Evolutionary conservation across 2,888 invertebrate genomes (phyloP).

Genomic region (Oeneis ivallda): DNA sequence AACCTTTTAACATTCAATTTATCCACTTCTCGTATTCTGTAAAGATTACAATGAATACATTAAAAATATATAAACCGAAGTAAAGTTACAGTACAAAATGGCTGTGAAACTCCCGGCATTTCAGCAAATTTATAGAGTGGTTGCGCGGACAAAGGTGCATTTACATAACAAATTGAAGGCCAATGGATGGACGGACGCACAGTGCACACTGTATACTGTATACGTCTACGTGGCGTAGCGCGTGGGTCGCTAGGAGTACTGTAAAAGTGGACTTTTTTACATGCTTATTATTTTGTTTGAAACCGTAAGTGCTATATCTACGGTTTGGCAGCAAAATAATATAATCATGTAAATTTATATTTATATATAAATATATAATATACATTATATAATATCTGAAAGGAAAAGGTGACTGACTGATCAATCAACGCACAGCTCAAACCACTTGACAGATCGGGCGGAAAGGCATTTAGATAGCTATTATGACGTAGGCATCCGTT

Average conservation of each 20-base stretch:
- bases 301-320: too few relatives aligned
- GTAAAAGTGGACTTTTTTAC: neutral
- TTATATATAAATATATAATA: too few relatives aligned
- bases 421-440: too few relatives aligned
- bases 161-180: constrained; percentile 81
- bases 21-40: neutral
- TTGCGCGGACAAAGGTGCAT: constrained; percentile 71
- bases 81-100: constrained; percentile 37
- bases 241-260: neutral
- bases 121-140: constrained; percentile 47
- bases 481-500: too few relatives aligned
- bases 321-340: too few relatives aligned
- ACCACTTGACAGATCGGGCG: too few relatives aligned
- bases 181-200: constrained; percentile 49
- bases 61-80: constrained; percentile 18
- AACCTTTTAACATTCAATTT: neutral
- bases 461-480: too few relatives aligned
- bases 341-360: too few relatives aligned
- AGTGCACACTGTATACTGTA: constrained; percentile 17
- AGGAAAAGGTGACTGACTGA: too few relatives aligned
- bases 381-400: too few relatives aligned
- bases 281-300: too few relatives aligned
- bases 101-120: constrained; percentile 42
- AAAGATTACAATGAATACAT: constrained; percentile 11
- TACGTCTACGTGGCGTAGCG: neutral